phyloP scores from a whole-genome alignment of 2,888 invertebrate genomes.

The Drosophila anomalata region DNA sequence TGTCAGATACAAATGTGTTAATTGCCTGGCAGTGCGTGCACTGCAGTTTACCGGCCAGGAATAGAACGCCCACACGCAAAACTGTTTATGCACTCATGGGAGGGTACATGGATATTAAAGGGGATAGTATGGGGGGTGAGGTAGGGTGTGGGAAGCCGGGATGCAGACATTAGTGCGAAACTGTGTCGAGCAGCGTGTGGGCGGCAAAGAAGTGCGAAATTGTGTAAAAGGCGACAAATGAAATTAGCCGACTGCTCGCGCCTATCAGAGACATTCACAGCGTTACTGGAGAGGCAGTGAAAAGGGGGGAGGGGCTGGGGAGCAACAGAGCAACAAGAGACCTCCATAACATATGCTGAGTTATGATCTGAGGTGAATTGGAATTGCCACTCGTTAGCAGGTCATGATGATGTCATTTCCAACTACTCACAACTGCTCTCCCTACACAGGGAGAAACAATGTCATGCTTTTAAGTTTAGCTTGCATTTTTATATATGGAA shows the following conservation, averaged over 20 bases:
- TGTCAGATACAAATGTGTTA: conserved; percentile 80
- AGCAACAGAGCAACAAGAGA: conserved; percentile 12
- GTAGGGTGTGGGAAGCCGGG: conserved; percentile 30
- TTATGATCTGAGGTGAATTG: conserved; percentile 46
- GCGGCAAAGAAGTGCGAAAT: conserved; percentile 74
- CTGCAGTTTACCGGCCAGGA: conserved; percentile 58
- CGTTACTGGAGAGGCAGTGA: conserved; percentile 2
- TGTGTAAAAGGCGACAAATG: conserved; percentile 70
- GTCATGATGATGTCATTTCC: conserved; percentile 67
- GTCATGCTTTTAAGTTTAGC: accelerated
- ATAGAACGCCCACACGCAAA: conserved; percentile 77
- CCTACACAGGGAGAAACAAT: conserved; percentile 39
- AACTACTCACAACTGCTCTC: conserved; percentile 7
- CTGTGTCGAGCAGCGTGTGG: conserved; percentile 71
- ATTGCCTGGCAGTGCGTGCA: conserved; percentile 72
- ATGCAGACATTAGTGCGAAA: conserved; percentile 57
- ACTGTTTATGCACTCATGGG: conserved; percentile 46
- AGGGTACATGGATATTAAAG: background rate
- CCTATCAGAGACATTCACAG: conserved; percentile 33
- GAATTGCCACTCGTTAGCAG: conserved; percentile 45
- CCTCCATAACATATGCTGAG: conserved; percentile 41
- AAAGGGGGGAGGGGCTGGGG: background rate
- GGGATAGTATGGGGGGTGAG: background rate
- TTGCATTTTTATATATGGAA: background rate
- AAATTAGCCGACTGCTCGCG: conserved; percentile 58